phyloP scores from a whole-genome alignment of 2,113 vertebrate species.

The Cinclus cinclus region DNA sequence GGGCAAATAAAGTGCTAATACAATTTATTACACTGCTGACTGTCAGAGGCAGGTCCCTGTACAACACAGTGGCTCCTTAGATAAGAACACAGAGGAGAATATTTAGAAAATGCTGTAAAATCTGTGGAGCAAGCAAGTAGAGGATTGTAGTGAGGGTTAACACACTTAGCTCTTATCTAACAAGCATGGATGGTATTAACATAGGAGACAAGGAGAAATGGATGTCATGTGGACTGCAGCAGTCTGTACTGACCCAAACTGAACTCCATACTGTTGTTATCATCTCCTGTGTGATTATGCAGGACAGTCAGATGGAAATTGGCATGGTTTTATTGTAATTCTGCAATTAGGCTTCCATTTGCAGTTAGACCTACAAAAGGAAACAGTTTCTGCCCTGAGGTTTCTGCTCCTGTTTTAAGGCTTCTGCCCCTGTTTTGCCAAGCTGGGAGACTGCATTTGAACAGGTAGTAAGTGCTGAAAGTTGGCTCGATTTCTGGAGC shows the following conservation, averaged over 20 bases:
- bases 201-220: not conserved
- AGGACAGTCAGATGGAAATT: not conserved
- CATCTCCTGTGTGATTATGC: not conserved
- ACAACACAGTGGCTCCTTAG: not conserved
- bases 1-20: not conserved
- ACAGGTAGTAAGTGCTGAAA: not conserved
- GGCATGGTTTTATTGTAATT: not conserved
- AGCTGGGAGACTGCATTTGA: not conserved
- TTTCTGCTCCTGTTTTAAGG: not conserved
- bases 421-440: not conserved
- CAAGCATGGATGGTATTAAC: not conserved
- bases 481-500: not conserved
- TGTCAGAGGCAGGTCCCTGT: not conserved
- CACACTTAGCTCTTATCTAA: not conserved
- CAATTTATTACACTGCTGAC: not conserved
- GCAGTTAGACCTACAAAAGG: not conserved
- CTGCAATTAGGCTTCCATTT: not conserved
- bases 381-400: not conserved
- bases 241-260: not conserved
- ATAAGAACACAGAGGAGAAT: not conserved
- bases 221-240: not conserved
- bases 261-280: not conserved
- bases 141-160: not conserved
- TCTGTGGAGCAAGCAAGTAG: not conserved
- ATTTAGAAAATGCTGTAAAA: not conserved